phyloP scores from a whole-genome alignment of 30 jellyfish, hydroid and myxozoan species.

The Pelagia noctiluca region DNA sequence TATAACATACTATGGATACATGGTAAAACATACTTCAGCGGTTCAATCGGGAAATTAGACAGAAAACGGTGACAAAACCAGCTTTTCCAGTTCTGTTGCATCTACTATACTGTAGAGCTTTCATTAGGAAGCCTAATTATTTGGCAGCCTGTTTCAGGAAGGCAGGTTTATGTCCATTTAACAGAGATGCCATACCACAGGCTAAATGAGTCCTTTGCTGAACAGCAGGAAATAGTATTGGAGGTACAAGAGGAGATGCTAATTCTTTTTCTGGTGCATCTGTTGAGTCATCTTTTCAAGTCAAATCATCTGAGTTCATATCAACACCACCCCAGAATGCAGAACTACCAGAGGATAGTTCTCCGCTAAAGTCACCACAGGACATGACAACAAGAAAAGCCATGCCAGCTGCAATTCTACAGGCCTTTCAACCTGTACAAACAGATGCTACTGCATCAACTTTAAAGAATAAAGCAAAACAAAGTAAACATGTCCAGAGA shows the following conservation, averaged over 20 bases:
- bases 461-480: neutral
- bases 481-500: neutral
- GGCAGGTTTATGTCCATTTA: conserved; percentile 40
- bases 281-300: neutral
- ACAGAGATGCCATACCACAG: conserved; percentile 28
- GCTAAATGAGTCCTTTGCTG: conserved; percentile 10
- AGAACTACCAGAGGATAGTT: neutral
- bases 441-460: neutral
- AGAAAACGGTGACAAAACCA: conserved; percentile 43
- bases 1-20: no score
- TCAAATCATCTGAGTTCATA: neutral
- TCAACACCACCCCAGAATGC: conserved; percentile 5
- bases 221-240: neutral
- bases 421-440: conserved; percentile 3
- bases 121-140: conserved; percentile 9
- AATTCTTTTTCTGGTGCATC: conserved; percentile 22
- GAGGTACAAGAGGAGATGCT: neutral
- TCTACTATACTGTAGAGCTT: conserved; percentile 3
- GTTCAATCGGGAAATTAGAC: conserved; percentile 38
- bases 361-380: neutral
- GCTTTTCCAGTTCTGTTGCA: conserved; percentile 41
- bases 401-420: conserved; percentile 1
- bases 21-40: conserved; percentile 41
- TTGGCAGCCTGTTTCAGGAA: conserved; percentile 29
- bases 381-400: neutral